A percentile compares a stretch with the other conserved stretches of the same genome.
phyloP scores from a whole-genome alignment of 2,888 invertebrate species.

The Trichopria drosophilae region DNA sequence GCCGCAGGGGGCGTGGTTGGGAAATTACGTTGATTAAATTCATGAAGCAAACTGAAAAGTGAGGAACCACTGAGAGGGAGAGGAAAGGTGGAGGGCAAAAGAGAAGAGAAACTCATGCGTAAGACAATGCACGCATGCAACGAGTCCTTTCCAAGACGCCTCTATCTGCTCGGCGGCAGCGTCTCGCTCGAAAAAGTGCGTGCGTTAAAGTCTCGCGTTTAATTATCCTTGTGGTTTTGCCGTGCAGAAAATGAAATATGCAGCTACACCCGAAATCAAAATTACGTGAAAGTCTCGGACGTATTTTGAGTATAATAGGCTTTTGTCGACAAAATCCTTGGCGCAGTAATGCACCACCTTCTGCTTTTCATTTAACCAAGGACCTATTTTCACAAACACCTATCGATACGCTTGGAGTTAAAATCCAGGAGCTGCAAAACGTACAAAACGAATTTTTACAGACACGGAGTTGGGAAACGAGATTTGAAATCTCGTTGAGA shows the following conservation, averaged over 20 bases:
- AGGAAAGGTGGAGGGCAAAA: not conserved
- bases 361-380: too few species aligned
- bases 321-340: too few species aligned
- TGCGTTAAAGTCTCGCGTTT: slow-evolving; percentile 38
- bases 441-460: too few species aligned
- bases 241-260: slow-evolving; percentile 6
- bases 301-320: too few species aligned
- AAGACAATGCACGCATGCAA: slow-evolving; percentile 40
- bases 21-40: slow-evolving; percentile 53
- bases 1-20: slow-evolving; percentile 44
- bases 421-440: too few species aligned
- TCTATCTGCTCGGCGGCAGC: slow-evolving; percentile 20
- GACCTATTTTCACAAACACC: too few species aligned
- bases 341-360: too few species aligned
- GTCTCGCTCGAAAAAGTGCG: slow-evolving; percentile 29
- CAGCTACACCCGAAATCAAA: not conserved
- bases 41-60: too few species aligned
- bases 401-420: too few species aligned
- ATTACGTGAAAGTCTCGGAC: too few species aligned
- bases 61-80: not conserved
- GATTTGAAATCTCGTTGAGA: slow-evolving; percentile 27
- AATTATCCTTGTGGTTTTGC: slow-evolving; percentile 30
- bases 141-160: slow-evolving; percentile 18
- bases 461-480: slow-evolving; percentile 25
- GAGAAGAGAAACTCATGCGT: slow-evolving; percentile 36